Evolutionary conservation across 1,140 invertebrate genomes (phyloP), one percentile per base, ranked within the genome.

Genomic region (Nasonia giraulti): DNA sequence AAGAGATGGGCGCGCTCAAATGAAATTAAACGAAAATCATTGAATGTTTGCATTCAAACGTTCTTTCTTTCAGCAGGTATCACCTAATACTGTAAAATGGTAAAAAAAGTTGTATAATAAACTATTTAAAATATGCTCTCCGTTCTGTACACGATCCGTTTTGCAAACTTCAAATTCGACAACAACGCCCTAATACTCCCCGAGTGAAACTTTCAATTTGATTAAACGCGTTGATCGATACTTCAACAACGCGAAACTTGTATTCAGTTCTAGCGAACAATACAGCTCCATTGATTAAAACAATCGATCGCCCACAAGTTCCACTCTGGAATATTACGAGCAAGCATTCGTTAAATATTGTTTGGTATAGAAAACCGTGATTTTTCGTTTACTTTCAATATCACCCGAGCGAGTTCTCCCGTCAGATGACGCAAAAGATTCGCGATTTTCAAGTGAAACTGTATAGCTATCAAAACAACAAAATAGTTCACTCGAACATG

Each of bases 341-440:
- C 31, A 47, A 27, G 47, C 14, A 78, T 55, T 40, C 20, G 17
- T 62, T 62, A 33, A 33, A 62, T 78, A 77, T 78, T 62, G 76
- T 14, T 78, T 62, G 14, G 4, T 11, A 69, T 69, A 55, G 55
- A 62, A 62, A 62, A 62, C 20, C n/a, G 27, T 81, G 80, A 81
- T 81, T 55, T 73, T 81, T 73, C 80, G 80, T 81, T 81, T 81
- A 81, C 68, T 73, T 81, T 81, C 80, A 74, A 11, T 50, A n/a
- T 50, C n/a, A 33, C 80, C 31, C 27, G 23, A n/a, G 14, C 27
- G 27, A 73, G 27, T 11, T 73, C 27, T 37, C 55, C 33, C 77
- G 3, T 7, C 5, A 68, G 77, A 14, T 10, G 4, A 23, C 6
- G 37, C 5, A 27, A 23, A 33, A 68, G 44, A 44, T 69, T 69